Evolutionary conservation across 2,797 vertebrate species (phyloP).

Genomic region (Chelon auratus): DNA sequence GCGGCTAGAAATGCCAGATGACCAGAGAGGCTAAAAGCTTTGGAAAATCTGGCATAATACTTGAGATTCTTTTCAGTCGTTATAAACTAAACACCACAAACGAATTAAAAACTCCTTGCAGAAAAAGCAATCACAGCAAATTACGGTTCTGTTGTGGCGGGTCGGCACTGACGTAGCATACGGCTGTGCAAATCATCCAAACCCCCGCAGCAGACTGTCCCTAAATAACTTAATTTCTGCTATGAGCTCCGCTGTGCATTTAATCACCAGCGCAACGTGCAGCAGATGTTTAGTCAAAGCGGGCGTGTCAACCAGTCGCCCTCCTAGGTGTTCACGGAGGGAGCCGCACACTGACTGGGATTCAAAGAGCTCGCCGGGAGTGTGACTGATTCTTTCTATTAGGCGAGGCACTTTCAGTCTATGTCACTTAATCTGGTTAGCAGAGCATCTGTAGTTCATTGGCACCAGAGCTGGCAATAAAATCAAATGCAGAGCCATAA

Average conservation of each 20-base stretch:
- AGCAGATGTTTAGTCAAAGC: constrained; percentile 67
- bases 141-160: constrained; percentile 36
- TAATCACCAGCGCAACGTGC: constrained; percentile 64
- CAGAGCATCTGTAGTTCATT: not conserved
- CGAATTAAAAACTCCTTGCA: constrained; percentile 50
- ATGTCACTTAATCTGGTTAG: constrained; percentile 1
- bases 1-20: constrained; percentile 42
- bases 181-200: constrained; percentile 54
- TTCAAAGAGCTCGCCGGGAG: constrained; percentile 25
- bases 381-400: constrained; percentile 8
- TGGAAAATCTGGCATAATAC: constrained; percentile 42
- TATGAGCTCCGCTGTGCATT: constrained; percentile 53
- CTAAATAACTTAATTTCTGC: constrained; percentile 47
- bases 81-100: constrained; percentile 37
- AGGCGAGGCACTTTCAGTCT: constrained; percentile 11
- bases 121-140: constrained; percentile 42
- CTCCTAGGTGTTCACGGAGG: constrained; percentile 18
- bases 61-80: constrained; percentile 28
- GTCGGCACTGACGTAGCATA: constrained; percentile 45
- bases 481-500: not conserved
- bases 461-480: not conserved
- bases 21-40: constrained; percentile 40
- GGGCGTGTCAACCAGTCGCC: constrained; percentile 17
- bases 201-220: constrained; percentile 36
- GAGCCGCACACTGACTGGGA: constrained; percentile 10